A percentile compares a stretch with the other conserved stretches of the same genome.
Evolutionary conservation across 2,797 vertebrate genomes (phyloP).

Genomic region (Enteromius unitaeniatus): DNA sequence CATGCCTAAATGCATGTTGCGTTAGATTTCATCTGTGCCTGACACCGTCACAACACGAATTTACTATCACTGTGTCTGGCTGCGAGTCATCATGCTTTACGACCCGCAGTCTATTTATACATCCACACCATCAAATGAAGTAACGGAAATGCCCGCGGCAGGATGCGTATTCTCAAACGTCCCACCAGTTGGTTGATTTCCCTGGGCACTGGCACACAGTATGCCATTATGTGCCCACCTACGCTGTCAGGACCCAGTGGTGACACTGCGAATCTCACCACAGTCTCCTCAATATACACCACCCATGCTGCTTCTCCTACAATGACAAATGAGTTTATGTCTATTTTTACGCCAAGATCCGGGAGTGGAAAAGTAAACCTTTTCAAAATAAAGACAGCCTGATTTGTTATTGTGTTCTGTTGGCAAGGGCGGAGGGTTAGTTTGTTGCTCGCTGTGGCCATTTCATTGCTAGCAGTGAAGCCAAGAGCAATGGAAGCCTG

Average conservation of each 20-base stretch:
- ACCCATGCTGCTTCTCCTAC: slow-evolving; percentile 11
- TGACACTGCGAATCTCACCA: slow-evolving; percentile 41
- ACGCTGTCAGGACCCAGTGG: slow-evolving; percentile 19
- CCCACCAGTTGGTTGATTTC: slow-evolving; percentile 40
- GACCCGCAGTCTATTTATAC: slow-evolving; percentile 70
- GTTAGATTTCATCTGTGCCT: slow-evolving; percentile 65
- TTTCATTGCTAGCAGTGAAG: slow-evolving; percentile 66
- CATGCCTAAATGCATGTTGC: slow-evolving; percentile 31
- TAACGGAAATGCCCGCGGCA: slow-evolving; percentile 56
- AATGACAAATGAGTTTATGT: slow-evolving; percentile 19
- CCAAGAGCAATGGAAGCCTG: slow-evolving; percentile 57
- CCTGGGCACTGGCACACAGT: slow-evolving; percentile 43
- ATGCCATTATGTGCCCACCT: slow-evolving; percentile 45
- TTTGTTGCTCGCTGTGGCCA: slow-evolving; percentile 60
- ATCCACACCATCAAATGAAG: slow-evolving; percentile 75
- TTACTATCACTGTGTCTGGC: slow-evolving; percentile 66
- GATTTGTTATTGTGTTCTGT: slow-evolving; percentile 58
- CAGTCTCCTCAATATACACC: slow-evolving; percentile 40
- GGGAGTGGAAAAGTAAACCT: slow-evolving; percentile 35
- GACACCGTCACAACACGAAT: slow-evolving; percentile 66
- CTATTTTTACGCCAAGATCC: slow-evolving; percentile 50
- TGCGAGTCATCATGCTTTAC: slow-evolving; percentile 74
- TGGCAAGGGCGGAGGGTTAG: slow-evolving; percentile 64
- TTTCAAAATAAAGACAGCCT: slow-evolving; percentile 12
- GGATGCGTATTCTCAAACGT: slow-evolving; percentile 51